Evolutionary conservation across 2,797 vertebrate genomes (phyloP).

Genomic region (Chaenodraco wilsoni): DNA sequence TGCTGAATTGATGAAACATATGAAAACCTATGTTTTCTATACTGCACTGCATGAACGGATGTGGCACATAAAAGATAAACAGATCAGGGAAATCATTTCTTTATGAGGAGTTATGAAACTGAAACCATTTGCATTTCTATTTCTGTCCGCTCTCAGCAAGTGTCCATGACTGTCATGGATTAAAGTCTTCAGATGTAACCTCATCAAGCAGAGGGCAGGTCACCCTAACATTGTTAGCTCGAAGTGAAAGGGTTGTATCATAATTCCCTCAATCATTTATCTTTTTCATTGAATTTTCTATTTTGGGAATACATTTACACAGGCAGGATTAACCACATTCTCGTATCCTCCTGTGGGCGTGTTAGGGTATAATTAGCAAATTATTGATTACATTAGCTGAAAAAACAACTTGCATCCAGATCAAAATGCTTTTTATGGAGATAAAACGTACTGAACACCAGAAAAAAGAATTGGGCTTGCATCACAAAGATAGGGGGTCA

Average conservation of each 20-base stretch:
- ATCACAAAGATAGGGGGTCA: not conserved
- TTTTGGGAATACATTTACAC: conserved; percentile 33
- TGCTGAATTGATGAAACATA: conserved; percentile 7
- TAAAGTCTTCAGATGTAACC: conserved; percentile 45
- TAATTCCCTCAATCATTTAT: conserved; percentile 27
- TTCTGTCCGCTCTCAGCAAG: conserved; percentile 38
- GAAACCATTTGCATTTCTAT: conserved; percentile 66
- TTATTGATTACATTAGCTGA: not conserved
- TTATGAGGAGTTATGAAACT: conserved; percentile 61
- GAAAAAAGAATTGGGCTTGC: not conserved
- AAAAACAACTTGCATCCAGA: not conserved
- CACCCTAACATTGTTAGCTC: conserved; percentile 33
- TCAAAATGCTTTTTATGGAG: not conserved
- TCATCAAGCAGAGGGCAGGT: conserved; percentile 43
- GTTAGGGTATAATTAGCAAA: not conserved
- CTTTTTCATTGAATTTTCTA: conserved; percentile 29
- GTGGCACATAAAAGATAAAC: conserved; percentile 27
- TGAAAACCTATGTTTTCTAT: conserved; percentile 5
- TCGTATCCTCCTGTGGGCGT: not conserved
- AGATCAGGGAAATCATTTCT: conserved; percentile 48
- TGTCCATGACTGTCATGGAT: conserved; percentile 44
- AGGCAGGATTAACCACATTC: conserved; percentile 28
- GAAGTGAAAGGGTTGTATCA: conserved; percentile 27
- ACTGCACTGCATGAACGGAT: conserved; percentile 17
- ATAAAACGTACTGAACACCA: not conserved